Percentiles rank a stretch among this genome's conserved stretches.
Evolutionary conservation across 1,140 invertebrate species (phyloP).

Genomic region (Diploscapter pachys): DNA sequence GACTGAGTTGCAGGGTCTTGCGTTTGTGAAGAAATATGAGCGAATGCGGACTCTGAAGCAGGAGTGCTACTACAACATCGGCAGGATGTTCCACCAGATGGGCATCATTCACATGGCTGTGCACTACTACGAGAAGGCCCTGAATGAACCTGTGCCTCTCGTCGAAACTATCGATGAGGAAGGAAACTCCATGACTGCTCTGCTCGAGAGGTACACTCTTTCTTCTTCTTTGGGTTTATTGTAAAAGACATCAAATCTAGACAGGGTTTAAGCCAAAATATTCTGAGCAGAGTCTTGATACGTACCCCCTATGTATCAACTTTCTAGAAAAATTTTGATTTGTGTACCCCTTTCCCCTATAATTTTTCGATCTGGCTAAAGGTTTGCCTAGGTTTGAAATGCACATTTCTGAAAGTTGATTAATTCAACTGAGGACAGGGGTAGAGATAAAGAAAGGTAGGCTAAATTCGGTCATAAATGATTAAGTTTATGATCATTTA

Average conservation of each 20-base stretch:
- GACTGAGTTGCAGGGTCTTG: conserved; percentile 24
- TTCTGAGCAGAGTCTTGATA: no score
- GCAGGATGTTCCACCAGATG: conserved; percentile 55
- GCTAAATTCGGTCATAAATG: conserved; percentile 24
- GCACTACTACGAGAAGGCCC: conserved; percentile 51
- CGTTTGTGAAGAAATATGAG: conserved; percentile 51
- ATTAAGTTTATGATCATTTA: not conserved
- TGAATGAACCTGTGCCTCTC: conserved; percentile 34
- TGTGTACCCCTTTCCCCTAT: no score
- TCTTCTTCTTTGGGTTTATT: not conserved
- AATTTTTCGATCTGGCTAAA: no score
- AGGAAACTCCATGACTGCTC: conserved; percentile 3
- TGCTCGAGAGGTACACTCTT: conserved; percentile 8
- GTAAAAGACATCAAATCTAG: no score
- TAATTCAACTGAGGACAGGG: no score
- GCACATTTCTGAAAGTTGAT: no score
- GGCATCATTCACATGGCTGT: conserved; percentile 47
- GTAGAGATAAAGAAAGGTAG: conserved; percentile 15
- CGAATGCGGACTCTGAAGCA: conserved; percentile 40
- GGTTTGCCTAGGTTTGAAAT: no score
- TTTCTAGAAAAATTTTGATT: no score
- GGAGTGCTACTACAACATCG: conserved; percentile 54
- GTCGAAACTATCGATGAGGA: conserved; percentile 36
- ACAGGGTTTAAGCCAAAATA: no score
- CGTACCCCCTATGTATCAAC: no score